Evolutionary conservation across 2,888 invertebrate species (phyloP).

Genomic region (Coelinius sp.): DNA sequence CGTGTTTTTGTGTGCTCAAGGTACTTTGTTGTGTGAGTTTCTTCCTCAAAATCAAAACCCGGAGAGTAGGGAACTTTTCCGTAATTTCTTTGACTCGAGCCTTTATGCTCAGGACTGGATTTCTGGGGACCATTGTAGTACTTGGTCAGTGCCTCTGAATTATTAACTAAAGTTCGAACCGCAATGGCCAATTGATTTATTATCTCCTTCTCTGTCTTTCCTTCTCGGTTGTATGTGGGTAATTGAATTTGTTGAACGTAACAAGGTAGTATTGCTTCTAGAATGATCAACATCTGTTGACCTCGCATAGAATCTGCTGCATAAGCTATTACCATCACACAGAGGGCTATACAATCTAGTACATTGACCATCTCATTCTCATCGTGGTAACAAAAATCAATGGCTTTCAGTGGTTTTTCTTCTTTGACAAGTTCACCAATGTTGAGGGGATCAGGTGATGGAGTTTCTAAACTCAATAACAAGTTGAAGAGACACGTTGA

Average conservation of each 20-base stretch:
- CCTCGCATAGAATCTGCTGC: constrained; percentile 95
- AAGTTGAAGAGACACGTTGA: constrained; percentile 93
- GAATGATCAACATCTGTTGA: constrained; percentile 92
- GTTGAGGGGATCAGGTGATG: constrained; percentile 93
- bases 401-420: constrained; percentile 91
- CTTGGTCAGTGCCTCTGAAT: constrained; percentile 97
- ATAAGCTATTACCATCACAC: constrained; percentile 99
- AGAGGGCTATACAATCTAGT: constrained; percentile 97
- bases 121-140: constrained; percentile 95
- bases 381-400: constrained; percentile 99
- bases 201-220: constrained; percentile 93
- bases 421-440: constrained; percentile 93
- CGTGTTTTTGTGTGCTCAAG: constrained; percentile 84
- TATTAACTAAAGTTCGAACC: constrained; percentile 94
- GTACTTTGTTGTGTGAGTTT: constrained; percentile 85
- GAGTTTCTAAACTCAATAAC: constrained; percentile 91
- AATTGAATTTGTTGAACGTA: constrained; percentile 95
- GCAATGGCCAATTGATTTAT: constrained; percentile 95
- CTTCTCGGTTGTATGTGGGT: constrained; percentile 90
- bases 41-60: constrained; percentile 89
- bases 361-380: constrained; percentile 98
- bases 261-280: constrained; percentile 96
- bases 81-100: constrained; percentile 89
- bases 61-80: constrained; percentile 83
- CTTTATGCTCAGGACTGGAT: constrained; percentile 92